These are phyloP conservation scores for Athalia circularis DNA, from an alignment of 2,888 invertebrate genomes.

Conservation along the genomic window DNA sequence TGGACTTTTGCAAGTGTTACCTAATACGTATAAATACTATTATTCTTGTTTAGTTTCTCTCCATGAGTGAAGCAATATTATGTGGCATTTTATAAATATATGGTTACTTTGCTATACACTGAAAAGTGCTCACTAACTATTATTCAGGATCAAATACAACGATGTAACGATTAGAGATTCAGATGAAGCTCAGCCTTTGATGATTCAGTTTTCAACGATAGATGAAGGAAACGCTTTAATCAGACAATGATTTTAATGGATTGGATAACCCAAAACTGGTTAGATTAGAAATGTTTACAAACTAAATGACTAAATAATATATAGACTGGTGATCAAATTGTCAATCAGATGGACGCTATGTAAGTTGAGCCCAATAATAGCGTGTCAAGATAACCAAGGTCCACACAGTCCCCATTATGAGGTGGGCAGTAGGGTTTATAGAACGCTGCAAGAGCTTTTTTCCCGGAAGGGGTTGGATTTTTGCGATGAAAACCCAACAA, in stretches of 20 bases:
- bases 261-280: constrained; percentile 2
- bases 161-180: not conserved
- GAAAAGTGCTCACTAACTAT: not conserved
- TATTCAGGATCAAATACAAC: not conserved
- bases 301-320: too few species aligned
- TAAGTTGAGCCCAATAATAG: too few species aligned
- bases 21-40: constrained; percentile 21
- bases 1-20: constrained; percentile 18
- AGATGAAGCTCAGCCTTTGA: constrained; percentile 1
- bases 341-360: too few species aligned
- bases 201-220: not conserved
- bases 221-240: not conserved
- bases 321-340: too few species aligned
- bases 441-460: constrained; percentile 90
- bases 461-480: constrained; percentile 97
- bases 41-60: not conserved
- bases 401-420: not conserved
- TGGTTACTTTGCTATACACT: not conserved
- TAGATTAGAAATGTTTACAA: too few species aligned
- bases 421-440: constrained; percentile 76
- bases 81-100: constrained; percentile 4
- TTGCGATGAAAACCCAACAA: constrained; percentile 95
- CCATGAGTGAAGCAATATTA: constrained; percentile 12
- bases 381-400: too few species aligned
- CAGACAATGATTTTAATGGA: not conserved